Base-by-base conservation (phyloP, 2,797 vertebrate genomes). In the Philypnodon macrostomus region DNA sequence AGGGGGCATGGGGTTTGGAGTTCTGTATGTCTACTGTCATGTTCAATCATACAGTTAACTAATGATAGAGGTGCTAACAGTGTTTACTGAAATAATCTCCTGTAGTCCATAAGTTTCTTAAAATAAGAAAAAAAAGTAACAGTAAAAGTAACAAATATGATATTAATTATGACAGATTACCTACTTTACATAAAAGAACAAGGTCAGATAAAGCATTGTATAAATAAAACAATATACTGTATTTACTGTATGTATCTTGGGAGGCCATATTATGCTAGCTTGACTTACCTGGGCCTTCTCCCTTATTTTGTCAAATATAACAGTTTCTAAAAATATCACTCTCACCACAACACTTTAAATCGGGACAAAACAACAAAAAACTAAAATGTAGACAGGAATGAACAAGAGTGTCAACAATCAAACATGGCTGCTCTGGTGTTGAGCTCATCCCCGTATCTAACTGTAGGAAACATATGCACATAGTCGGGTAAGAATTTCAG, bases 361-460 rank as follows among this genome's bases (percentile, higher is more conserved):
- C n/a, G n/a, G n/a, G n/a, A n/a, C n/a, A n/a, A n/a, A n/a, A n/a
- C n/a, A n/a, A n/a, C n/a, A n/a, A n/a, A n/a, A n/a, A n/a, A n/a
- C n/a, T 29, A 40, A 58, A 26, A 16, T 54, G 26, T 42, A 54
- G 63, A 45, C 58, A n/a, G 63, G 54, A 61, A 48, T n/a, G 34
- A 48, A 56, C 16, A 60, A 49, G 53, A 53, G 37, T 88, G 90
- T 92, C 90, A 93, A 83, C 89, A 90, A 88, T 89, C 91, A 88
- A 87, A 87, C 87, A 82, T 70, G 67, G 57, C 58, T 93, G 92
- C 91, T 92, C 94, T 90, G 39, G 38, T 68, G 83, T 85, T 95
- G 92, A 97, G 93, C 92, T 89, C 78, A 79, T 87, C 80, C 87
- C 91, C 91, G 81, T 88, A 90, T 90, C 88, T 73, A 56, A 59